Evolutionary conservation across 2,113 vertebrate genomes (phyloP), one percentile per base, ranked within the genome.

Genomic region (Lates calcarifer): DNA sequence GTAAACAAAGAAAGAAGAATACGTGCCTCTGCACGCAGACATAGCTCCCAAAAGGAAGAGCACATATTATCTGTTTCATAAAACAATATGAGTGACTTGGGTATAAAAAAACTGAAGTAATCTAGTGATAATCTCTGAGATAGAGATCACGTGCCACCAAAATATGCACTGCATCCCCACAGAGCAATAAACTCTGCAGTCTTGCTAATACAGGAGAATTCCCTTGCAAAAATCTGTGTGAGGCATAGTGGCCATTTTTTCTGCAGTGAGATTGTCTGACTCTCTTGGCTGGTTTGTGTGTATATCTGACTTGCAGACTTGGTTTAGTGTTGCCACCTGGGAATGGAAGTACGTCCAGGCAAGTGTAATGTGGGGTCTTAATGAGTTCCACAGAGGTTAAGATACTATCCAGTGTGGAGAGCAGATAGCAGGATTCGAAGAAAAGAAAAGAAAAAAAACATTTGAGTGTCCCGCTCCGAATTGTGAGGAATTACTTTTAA

Each of bases 381-480:
- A 92, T 85, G 70, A 87, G 82, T 71, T 82, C 87, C 88, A 55
- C 77, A 11, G 82, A 81, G 82, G 83, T 73, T 77, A 53, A 63
- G 74, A 73, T 66, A 37, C 26, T 53, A 61, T 3, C 15, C 37
- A 66, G 33, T 64, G 33, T 49, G 62, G 49, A 81, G 31, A 39
- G 65, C 63, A 62, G 63, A 73, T 53, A 39, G 56, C 29, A 47
- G 31, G 56, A 67, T 55, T 70, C 20, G n/a, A n/a, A n/a, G n/a
- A n/a, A n/a, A n/a, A n/a, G n/a, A n/a, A n/a, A n/a, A n/a, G n/a
- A n/a, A n/a, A 28, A 56, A 41, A 63, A 72, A 58, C 41, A 70
- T 63, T 20, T 26, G 17, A 78, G 5, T 3, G 13, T 58, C 14
- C 57, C n/a, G 24, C 28, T 80, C n/a, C 31, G 3, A 41, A 78